Percentiles rank a stretch among this genome's conserved stretches.
These are phyloP conservation scores for Synchiropus splendidus DNA, from an alignment of 2,113 vertebrate genomes.

Conservation along the genomic window DNA sequence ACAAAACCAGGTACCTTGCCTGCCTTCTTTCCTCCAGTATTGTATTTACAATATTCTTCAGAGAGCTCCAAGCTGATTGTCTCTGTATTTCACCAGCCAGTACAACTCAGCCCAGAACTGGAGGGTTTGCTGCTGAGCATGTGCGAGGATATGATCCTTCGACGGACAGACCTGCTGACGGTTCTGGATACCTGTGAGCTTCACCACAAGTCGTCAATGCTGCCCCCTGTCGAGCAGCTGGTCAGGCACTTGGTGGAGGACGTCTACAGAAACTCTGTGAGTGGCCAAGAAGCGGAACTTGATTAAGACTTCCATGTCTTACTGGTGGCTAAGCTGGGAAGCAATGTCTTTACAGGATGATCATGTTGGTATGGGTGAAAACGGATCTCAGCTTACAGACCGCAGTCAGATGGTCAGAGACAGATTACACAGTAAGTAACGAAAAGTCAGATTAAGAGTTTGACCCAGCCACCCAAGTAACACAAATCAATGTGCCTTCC, in stretches of 20 bases:
- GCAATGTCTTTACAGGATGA: slow-evolving; percentile 58
- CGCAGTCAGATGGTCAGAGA: slow-evolving; percentile 74
- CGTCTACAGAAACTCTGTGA: slow-evolving; percentile 58
- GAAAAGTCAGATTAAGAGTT: background rate
- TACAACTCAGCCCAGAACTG: slow-evolving; percentile 69
- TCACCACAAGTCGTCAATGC: slow-evolving; percentile 59
- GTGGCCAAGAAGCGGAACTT: slow-evolving; percentile 1
- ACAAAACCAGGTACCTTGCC: slow-evolving; percentile 70
- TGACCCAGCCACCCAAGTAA: too few relatives aligned
- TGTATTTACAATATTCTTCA: background rate
- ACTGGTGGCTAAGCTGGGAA: slow-evolving; percentile 8
- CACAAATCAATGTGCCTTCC: slow-evolving; percentile 11
- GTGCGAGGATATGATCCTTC: slow-evolving; percentile 73
- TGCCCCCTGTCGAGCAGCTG: slow-evolving; percentile 53
- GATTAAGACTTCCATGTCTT: background rate
- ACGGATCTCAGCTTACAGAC: slow-evolving; percentile 53
- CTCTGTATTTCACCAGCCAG: slow-evolving; percentile 50
- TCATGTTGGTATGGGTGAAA: slow-evolving; percentile 50
- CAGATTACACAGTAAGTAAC: slow-evolving; percentile 64
- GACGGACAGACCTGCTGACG: slow-evolving; percentile 59
- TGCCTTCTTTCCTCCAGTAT: too few relatives aligned
- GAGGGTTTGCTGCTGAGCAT: slow-evolving; percentile 74
- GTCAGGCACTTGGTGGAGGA: slow-evolving; percentile 68
- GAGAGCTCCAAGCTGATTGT: background rate
- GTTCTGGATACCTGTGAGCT: slow-evolving; percentile 66